Evolutionary conservation across 1,140 invertebrate species (phyloP), one percentile per base, ranked within the genome.

Genomic region (Nasonia vitripennis): DNA sequence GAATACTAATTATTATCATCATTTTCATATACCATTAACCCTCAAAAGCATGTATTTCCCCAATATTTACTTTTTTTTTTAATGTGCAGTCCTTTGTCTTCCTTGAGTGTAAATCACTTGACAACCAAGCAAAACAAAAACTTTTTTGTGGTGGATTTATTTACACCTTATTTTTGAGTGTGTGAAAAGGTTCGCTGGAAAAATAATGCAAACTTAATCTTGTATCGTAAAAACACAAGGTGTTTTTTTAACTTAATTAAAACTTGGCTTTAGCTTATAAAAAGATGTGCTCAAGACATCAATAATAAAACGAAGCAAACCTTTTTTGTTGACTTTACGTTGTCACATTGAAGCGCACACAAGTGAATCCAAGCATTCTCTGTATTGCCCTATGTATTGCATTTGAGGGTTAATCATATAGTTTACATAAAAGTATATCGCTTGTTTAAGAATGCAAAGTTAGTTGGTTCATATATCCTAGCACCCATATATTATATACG

Each of bases 381-480:
- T 62, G 17, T 2, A 80, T 37, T 37, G 68, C 14, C 51, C 55
- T 87, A 82, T 84, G 2, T 85, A 70, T 88, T 74, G 81, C 86
- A 85, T 87, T 89, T 87, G 87, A 86, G 83, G 86, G 80, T 86
- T 86, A 78, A 87, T 84, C 48, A 83, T 89, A 83, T 89, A 87
- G 81, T 78, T 88, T 87, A 86, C 68, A 80, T 87, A 75, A 85
- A 86, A 81, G 68, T 83, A 75, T 80, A 82, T 83, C 45, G 89
- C 89, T 90, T 91, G 89, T 86, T 88, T 78, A 88, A 81, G 89
- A 91, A 91, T 90, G 89, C 87, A 89, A 89, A 89, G 84, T 90
- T 90, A 90, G 87, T 90, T 90, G 89, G 87, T 83, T 74, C 78
- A 86, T 74, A 86, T 74, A 86, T 86, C 86, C 84, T 81, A 90